These are phyloP conservation scores for Mormyrus lacerda DNA, from an alignment of 2,113 vertebrate genomes.

Conservation along the genomic window DNA sequence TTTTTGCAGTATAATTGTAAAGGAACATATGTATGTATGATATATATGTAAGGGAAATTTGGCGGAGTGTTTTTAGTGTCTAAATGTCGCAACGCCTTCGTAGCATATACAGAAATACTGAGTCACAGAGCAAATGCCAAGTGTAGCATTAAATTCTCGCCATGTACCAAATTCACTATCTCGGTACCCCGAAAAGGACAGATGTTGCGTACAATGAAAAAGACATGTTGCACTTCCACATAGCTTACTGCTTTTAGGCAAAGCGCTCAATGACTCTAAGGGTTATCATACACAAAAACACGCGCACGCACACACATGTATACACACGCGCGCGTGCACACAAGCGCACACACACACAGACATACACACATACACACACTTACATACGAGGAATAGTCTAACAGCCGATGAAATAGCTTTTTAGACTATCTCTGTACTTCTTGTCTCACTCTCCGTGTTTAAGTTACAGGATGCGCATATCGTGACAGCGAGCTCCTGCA, in stretches of 20 bases:
- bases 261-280: not conserved
- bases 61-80: not conserved
- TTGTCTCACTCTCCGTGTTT: constrained; percentile 18
- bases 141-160: not conserved
- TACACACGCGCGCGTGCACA: not conserved
- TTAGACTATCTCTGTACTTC: not conserved
- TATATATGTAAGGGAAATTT: not conserved
- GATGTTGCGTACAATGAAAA: not conserved
- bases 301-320: constrained; percentile 7
- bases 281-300: not conserved
- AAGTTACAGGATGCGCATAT: constrained; percentile 27
- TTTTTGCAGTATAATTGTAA: not conserved
- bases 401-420: not conserved
- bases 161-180: not conserved
- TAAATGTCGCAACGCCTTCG: not conserved
- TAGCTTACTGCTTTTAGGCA: not conserved
- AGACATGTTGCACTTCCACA: not conserved
- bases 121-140: not conserved
- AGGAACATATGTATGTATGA: not conserved
- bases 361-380: not conserved
- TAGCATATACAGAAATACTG: not conserved
- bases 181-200: not conserved
- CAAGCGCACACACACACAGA: not conserved
- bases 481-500: constrained; percentile 37
- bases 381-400: not conserved